Evolutionary conservation across 2,797 vertebrate genomes (phyloP).

Genomic region (Setipinna tenuifilis): DNA sequence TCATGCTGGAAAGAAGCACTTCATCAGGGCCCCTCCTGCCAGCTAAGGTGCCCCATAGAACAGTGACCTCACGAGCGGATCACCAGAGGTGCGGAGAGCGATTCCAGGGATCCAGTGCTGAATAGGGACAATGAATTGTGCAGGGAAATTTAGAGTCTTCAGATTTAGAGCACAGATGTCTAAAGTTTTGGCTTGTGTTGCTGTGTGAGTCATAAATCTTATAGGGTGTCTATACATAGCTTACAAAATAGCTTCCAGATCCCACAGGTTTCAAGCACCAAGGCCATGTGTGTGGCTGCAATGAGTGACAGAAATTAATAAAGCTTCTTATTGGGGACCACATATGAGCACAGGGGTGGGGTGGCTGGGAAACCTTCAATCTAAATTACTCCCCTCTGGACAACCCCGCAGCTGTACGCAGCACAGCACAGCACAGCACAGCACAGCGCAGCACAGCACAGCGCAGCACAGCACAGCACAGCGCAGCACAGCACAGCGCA

Average conservation of each 20-base stretch:
- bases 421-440: neutral
- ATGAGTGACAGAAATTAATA: no score
- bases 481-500: no score
- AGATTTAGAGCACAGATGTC: no score
- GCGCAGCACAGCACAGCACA: no score
- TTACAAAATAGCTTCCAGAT: no score
- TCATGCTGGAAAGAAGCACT: constrained; percentile 42
- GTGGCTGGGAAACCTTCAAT: neutral
- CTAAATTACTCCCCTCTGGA: neutral
- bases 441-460: no score
- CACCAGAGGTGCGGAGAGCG: neutral
- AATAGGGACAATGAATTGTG: neutral
- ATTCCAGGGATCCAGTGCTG: neutral
- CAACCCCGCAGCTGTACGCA: neutral
- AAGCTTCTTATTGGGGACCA: neutral
- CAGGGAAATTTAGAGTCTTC: no score
- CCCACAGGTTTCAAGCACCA: no score
- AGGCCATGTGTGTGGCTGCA: no score
- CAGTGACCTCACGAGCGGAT: neutral
- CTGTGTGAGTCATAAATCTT: no score
- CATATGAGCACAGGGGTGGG: neutral
- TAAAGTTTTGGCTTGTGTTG: no score
- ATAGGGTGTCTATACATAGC: no score
- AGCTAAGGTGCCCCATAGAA: constrained; percentile 37
- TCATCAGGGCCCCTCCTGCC: constrained; percentile 35